Base-by-base conservation (phyloP, 2,113 vertebrate species). In the Tychaedon coryphoeus region DNA sequence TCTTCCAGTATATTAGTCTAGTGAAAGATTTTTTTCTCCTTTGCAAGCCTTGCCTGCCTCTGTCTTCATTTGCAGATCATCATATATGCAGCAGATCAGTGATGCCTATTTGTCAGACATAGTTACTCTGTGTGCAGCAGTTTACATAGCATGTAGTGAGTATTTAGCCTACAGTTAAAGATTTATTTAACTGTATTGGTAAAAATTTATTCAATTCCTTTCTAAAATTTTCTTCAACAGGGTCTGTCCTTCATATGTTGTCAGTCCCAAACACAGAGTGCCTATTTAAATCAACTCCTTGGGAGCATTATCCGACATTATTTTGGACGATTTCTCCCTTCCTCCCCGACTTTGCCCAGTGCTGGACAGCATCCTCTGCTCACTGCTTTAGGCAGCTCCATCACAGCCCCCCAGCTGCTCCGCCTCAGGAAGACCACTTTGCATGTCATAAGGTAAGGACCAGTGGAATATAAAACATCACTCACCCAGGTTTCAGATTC, bases 321-420 rank as follows among this genome's bases (percentile, higher is more conserved):
- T 90, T 98, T 99, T 82, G 98, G 98, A n/a, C 98, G 99, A 17
- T 99, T 99, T 95, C 98, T 99, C 53, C 98, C 99, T 23, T 80
- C 98, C 33, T 97, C 98, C 2, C 98, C 98, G 0, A 96, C 97
- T 6, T 29, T 26, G 6, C 94, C 94, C 28, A 60, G 90, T 66
- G 79, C 97, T 1, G 96, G 97, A 53, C 99, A 98, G 85, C 99
- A 99, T 94, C 99, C 99, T 3, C 90, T 99, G 96, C 97, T 99
- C 76, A 91, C 98, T 69, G 98, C 98, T 20, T 79, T 99, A 7
- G 98, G 98, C 65, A 98, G 98, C 71, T 96, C 98, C 70, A 90
- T 72, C 42, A 95, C 97, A 56, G 97, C 81, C 36, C 56, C 95
- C 33, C 95, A 84, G 19, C 94, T 97, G 74, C 97, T 95, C 17